Evolutionary conservation across 64 coral and sea anemone species (phyloP).

Genomic region (Trachythela sp.): DNA sequence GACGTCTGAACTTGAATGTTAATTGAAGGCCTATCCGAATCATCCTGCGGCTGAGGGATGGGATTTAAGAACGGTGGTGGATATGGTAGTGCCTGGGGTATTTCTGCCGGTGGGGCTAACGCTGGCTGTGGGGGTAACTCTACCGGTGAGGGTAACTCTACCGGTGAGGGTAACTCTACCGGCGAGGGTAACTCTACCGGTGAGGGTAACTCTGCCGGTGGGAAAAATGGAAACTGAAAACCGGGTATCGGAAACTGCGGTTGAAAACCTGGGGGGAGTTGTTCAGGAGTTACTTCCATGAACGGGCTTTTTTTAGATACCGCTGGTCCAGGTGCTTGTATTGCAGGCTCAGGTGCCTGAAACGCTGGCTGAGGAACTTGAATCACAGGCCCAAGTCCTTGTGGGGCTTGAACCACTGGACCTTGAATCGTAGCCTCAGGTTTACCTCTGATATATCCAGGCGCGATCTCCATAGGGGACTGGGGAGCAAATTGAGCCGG

Average conservation of each 20-base stretch:
- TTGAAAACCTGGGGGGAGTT: neutral
- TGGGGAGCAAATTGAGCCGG: neutral
- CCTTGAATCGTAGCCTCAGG: neutral
- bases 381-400: neutral
- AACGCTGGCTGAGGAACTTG: neutral
- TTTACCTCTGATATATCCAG: neutral
- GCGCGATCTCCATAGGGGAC: neutral
- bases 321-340: neutral
- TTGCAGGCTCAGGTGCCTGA: neutral
- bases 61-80: neutral
- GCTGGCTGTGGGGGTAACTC: too few relatives aligned
- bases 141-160: too few relatives aligned
- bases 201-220: neutral
- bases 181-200: too few relatives aligned
- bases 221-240: neutral
- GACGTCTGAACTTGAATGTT: constrained; percentile 87
- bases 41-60: constrained; percentile 24
- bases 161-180: too few relatives aligned
- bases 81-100: neutral
- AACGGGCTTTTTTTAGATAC: neutral
- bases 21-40: constrained; percentile 76
- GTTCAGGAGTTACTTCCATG: neutral
- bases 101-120: too few relatives aligned
- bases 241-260: neutral
- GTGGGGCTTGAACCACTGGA: neutral